Evolutionary conservation across 2,113 vertebrate genomes (phyloP), one percentile per base, ranked within the genome.

Genomic region (Apus apus): DNA sequence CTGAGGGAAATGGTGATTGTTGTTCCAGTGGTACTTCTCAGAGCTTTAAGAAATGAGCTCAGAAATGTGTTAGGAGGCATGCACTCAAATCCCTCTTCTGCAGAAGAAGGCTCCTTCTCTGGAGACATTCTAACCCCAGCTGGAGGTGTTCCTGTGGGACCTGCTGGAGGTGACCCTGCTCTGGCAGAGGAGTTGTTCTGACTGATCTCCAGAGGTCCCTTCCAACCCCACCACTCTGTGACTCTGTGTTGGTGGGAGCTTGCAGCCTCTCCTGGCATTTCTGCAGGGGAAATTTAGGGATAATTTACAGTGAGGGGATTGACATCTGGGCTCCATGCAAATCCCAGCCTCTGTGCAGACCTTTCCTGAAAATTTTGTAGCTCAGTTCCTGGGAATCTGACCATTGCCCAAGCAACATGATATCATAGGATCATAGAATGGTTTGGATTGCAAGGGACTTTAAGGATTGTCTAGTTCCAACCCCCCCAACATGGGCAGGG

Each of bases 341-440:
- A 27, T 17, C 8, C 34, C 23, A 2, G 2, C 4, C 43, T 40
- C 26, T 18, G 2, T 1, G 3, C 27, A 12, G 7, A 0, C 22
- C 30, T 85, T 70, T 36, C 29, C 46, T 54, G 40, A 50, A 15
- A 3, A 6, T 4, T 70, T 25, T 40, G 20, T 70, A 38, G 17
- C 27, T 48, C 0, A 1, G 11, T 74, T 36, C 11, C 32, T 34
- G 6, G 30, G 25, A 53, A 53, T 21, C 32, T 43, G 40, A 30
- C 9, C 4, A 5, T 11, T 36, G 11, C 60, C 40, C 78, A 65
- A 1, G 30, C 45, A 43, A 67, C 9, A 29, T 0, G 0, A n/a
- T n/a, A n/a, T n/a, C n/a, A n/a, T n/a, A n/a, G n/a, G n/a, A n/a
- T n/a, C 40, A 40, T 40, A 40, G 40, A 40, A 40, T 40, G 9